Conservation (phyloP, 2,113 vertebrate genomes). For the Tylochromis polylepis region DNA sequence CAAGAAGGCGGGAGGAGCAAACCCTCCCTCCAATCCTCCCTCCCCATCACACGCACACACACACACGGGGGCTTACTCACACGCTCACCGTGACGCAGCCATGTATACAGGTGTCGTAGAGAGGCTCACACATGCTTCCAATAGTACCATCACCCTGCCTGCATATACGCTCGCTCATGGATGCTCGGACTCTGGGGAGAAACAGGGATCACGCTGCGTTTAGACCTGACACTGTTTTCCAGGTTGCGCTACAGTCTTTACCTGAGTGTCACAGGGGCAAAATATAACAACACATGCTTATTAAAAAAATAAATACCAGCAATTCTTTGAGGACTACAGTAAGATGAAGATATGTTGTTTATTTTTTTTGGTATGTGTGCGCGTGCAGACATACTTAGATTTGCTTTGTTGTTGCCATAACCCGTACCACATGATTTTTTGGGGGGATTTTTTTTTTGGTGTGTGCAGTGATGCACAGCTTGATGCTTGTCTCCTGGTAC, state of each 20-base stretch:
- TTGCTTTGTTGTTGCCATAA: constrained; percentile 53
- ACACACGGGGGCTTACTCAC: neutral
- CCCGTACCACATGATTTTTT: constrained; percentile 47
- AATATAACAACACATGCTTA: constrained; percentile 4
- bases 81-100: neutral
- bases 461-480: constrained; percentile 28
- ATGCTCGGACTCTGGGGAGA: constrained; percentile 27
- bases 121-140: neutral
- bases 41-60: neutral
- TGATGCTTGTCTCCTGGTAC: constrained; percentile 30
- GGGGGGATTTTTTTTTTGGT: accelerated
- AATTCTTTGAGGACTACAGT: neutral
- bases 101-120: constrained; percentile 30
- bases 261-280: neutral
- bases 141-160: neutral
- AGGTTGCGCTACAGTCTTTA: neutral
- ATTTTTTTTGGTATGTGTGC: neutral
- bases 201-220: constrained; percentile 31
- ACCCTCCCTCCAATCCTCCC: neutral
- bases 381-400: neutral
- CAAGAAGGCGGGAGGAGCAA: constrained; percentile 37
- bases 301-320: constrained; percentile 4
- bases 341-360: constrained; percentile 5
- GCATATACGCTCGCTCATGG: neutral
- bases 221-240: constrained; percentile 12